Evolutionary conservation across 1,140 invertebrate genomes (phyloP).

Genomic region (Drosophila miranda): DNA sequence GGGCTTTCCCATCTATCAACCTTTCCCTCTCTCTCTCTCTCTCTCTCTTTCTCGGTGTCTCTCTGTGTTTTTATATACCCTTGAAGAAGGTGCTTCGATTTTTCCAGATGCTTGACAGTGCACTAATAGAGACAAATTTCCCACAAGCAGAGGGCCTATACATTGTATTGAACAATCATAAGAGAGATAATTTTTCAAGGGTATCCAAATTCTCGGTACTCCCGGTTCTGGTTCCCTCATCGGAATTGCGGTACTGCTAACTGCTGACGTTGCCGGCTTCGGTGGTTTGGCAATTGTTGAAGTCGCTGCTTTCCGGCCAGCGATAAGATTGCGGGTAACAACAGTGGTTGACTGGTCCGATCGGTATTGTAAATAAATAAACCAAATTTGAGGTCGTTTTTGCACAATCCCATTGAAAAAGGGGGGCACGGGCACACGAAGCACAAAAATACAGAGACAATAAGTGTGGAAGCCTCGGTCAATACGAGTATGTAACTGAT

Average conservation of each 20-base stretch:
- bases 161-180: no score
- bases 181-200: no score
- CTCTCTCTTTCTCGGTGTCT: constrained; percentile 5
- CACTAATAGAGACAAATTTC: no score
- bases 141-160: no score
- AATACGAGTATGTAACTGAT: constrained; percentile 32
- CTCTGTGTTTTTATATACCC: background rate
- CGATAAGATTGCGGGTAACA: constrained; percentile 61
- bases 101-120: no score
- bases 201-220: no score
- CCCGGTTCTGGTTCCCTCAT: constrained; percentile 13
- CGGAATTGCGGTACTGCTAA: constrained; percentile 32
- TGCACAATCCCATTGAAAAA: constrained; percentile 54
- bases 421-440: constrained; percentile 13
- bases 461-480: constrained; percentile 3
- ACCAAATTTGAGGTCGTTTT: constrained; percentile 61
- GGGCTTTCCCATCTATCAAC: constrained; percentile 31
- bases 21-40: background rate
- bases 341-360: constrained; percentile 8
- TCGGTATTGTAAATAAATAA: constrained; percentile 65
- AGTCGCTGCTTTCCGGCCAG: constrained; percentile 47
- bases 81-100: no score
- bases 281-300: constrained; percentile 51
- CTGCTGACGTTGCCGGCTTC: constrained; percentile 44
- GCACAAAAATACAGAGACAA: background rate